Evolutionary conservation across 2,797 vertebrate species (phyloP).

Genomic region (Toxotes lorentzi): DNA sequence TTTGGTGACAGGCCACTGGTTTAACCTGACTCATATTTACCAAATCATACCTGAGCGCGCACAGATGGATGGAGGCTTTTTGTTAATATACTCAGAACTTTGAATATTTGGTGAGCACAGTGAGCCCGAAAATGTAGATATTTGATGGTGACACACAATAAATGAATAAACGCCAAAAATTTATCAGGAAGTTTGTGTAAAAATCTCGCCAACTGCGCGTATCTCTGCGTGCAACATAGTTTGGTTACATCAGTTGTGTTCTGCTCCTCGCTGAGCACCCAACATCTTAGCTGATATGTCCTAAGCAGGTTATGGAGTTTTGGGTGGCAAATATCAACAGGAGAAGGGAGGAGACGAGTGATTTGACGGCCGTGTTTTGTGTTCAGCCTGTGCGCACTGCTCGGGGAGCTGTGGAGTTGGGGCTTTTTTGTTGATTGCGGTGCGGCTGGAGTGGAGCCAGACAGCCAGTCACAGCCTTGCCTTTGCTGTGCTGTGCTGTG

Average conservation of each 20-base stretch:
- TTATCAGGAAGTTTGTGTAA: not conserved
- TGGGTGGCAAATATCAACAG: constrained; percentile 2
- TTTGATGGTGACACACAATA: no score
- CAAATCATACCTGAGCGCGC: not conserved
- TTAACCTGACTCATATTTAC: not conserved
- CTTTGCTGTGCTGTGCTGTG: constrained; percentile 48
- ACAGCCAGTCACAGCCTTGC: constrained; percentile 67
- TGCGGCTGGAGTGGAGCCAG: constrained; percentile 68
- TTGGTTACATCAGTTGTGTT: not conserved
- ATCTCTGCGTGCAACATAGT: not conserved
- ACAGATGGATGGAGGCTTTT: not conserved
- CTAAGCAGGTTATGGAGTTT: not conserved
- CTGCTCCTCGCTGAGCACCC: not conserved
- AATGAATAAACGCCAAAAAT: no score
- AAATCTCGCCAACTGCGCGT: not conserved
- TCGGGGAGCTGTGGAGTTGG: constrained; percentile 40
- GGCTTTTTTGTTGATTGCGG: constrained; percentile 63
- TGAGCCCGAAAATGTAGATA: not conserved
- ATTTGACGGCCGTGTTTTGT: constrained; percentile 26
- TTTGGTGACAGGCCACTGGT: not conserved
- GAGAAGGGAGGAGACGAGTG: constrained; percentile 10
- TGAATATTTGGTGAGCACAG: not conserved
- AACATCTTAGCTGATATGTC: not conserved
- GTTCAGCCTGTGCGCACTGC: constrained; percentile 29
- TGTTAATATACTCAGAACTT: not conserved